Evolutionary conservation across 2,888 invertebrate genomes (phyloP).

Genomic region (Perizoma affinitatum): DNA sequence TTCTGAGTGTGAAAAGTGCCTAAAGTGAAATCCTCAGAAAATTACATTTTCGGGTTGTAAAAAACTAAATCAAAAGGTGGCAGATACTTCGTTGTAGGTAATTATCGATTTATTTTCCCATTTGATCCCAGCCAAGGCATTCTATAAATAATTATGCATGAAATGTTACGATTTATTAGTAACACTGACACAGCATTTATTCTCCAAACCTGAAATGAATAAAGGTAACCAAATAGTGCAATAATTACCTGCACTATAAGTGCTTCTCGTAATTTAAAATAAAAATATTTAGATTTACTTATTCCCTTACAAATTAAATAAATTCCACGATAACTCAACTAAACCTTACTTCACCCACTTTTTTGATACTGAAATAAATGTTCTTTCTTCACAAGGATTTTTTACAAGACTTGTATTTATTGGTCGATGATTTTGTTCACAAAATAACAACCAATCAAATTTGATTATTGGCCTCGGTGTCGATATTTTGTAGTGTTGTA

Average conservation of each 20-base stretch:
- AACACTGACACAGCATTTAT: slow-evolving; percentile 46
- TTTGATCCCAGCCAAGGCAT: slow-evolving; percentile 37
- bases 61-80: background rate
- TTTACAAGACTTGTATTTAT: background rate
- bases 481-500: background rate
- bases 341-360: slow-evolving; percentile 30
- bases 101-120: slow-evolving; percentile 11
- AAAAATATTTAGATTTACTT: slow-evolving; percentile 22
- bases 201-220: background rate
- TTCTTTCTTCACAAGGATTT: slow-evolving; percentile 25
- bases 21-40: background rate
- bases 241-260: slow-evolving; percentile 27
- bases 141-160: slow-evolving; percentile 48
- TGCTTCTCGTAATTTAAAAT: slow-evolving; percentile 11
- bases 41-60: slow-evolving; percentile 1
- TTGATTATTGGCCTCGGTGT: background rate
- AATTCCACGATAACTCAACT: slow-evolving; percentile 29
- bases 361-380: slow-evolving; percentile 20
- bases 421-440: background rate
- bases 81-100: background rate
- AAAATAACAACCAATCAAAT: slow-evolving; percentile 33
- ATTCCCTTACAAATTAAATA: slow-evolving; percentile 39
- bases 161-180: slow-evolving; percentile 24
- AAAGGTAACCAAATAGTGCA: background rate
- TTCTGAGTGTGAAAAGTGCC: background rate